These are phyloP conservation scores for Eulemur albifrons DNA, from an alignment of 2,797 vertebrate species.

Conservation along the genomic window DNA sequence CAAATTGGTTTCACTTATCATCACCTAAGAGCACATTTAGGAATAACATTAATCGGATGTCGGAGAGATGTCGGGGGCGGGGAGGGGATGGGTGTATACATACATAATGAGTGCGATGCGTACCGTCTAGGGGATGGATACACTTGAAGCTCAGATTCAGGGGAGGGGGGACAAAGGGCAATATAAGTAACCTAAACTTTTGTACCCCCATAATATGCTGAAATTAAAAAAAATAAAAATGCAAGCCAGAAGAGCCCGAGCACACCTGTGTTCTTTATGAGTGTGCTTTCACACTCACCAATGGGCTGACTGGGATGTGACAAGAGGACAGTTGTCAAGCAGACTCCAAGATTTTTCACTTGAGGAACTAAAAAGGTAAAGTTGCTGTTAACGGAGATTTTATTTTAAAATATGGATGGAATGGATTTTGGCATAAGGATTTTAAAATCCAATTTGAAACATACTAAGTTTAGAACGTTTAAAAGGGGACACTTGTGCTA, in stretches of 20 bases:
- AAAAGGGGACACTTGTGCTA: background rate
- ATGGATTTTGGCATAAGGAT: background rate
- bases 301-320: background rate
- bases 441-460: background rate
- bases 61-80: accelerated
- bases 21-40: no score
- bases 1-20: no score
- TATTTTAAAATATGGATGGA: background rate
- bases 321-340: background rate
- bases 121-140: no score
- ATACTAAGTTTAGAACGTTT: background rate
- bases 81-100: no score
- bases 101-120: no score
- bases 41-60: no score
- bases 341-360: background rate
- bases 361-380: background rate
- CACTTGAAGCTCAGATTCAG: no score
- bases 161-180: no score
- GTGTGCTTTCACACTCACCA: background rate
- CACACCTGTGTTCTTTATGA: background rate
- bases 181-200: no score
- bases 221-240: background rate
- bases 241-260: background rate
- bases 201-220: no score
- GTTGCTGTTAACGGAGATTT: background rate